These are phyloP conservation scores for Takifugu flavidus DNA, from an alignment of 2,113 vertebrate genomes.

Conservation along the genomic window DNA sequence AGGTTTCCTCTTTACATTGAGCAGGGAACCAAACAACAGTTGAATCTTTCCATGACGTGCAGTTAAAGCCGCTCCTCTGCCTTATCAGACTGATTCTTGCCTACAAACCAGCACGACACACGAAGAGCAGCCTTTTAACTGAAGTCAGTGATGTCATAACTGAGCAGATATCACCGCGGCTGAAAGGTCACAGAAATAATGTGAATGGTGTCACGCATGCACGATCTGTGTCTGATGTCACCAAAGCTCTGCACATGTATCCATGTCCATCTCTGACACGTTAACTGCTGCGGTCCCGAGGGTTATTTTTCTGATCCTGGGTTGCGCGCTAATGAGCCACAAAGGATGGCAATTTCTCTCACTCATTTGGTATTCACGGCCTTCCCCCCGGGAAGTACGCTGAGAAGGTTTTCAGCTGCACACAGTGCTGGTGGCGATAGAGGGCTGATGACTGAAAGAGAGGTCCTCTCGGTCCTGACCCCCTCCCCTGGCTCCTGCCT, in stretches of 20 bases:
- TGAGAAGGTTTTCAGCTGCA: constrained; percentile 40
- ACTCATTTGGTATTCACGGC: constrained; percentile 54
- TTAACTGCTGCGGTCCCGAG: not conserved
- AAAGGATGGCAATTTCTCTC: constrained; percentile 22
- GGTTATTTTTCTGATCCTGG: constrained; percentile 23
- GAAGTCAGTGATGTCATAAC: too few relatives aligned
- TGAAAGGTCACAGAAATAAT: too few relatives aligned
- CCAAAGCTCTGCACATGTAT: not conserved
- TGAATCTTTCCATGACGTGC: too few relatives aligned
- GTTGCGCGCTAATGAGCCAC: constrained; percentile 39
- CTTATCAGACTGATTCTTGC: too few relatives aligned
- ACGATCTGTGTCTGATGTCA: not conserved
- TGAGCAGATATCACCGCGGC: too few relatives aligned
- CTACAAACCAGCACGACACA: too few relatives aligned
- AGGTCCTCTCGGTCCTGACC: constrained; percentile 43
- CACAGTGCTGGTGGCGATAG: constrained; percentile 29
- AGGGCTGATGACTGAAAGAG: constrained; percentile 36
- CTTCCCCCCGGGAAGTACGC: constrained; percentile 40
- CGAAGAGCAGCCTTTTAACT: too few relatives aligned
- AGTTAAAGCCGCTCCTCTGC: too few relatives aligned
- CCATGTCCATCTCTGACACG: not conserved
- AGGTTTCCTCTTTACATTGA: too few relatives aligned
- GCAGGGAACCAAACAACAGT: too few relatives aligned
- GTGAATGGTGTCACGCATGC: not conserved
- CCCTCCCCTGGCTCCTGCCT: constrained; percentile 29